Conservation (phyloP, 2,113 vertebrate species). For the Sapajus apella region DNA sequence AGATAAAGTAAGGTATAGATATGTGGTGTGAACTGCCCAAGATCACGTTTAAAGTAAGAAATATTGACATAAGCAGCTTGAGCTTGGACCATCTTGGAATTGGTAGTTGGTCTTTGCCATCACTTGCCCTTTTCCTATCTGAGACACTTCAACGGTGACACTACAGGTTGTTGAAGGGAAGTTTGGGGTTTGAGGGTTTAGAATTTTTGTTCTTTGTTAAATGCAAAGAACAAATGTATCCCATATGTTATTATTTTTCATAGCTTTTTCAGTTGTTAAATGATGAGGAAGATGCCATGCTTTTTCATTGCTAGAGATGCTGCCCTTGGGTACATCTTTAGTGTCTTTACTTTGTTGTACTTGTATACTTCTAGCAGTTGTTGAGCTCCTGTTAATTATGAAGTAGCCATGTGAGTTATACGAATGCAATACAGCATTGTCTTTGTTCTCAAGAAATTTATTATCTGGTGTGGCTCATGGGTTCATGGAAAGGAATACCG, state of each 20-base stretch:
- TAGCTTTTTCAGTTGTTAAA: not conserved
- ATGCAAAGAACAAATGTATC: not conserved
- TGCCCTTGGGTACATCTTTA: not conserved
- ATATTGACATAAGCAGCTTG: not conserved
- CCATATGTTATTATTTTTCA: not conserved
- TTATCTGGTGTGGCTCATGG: not conserved
- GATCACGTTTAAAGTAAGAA: not conserved
- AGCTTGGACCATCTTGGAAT: too few relatives aligned
- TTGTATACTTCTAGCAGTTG: not conserved
- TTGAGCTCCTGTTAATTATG: not conserved
- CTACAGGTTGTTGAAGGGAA: not conserved
- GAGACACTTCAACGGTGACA: not conserved
- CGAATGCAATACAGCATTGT: not conserved
- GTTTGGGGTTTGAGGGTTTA: not conserved
- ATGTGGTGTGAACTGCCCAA: not conserved
- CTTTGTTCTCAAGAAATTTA: slow-evolving; percentile 7
- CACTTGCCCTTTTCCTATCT: not conserved
- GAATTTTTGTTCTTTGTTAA: not conserved
- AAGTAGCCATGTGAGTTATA: not conserved
- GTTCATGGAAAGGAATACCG: not conserved
- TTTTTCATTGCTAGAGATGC: not conserved
- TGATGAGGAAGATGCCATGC: not conserved
- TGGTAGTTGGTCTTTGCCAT: not conserved
- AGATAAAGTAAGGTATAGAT: not conserved
- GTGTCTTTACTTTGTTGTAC: not conserved